phyloP scores from a whole-genome alignment of 2,888 invertebrate genomes.

The Scrobipalpa atriplicella region DNA sequence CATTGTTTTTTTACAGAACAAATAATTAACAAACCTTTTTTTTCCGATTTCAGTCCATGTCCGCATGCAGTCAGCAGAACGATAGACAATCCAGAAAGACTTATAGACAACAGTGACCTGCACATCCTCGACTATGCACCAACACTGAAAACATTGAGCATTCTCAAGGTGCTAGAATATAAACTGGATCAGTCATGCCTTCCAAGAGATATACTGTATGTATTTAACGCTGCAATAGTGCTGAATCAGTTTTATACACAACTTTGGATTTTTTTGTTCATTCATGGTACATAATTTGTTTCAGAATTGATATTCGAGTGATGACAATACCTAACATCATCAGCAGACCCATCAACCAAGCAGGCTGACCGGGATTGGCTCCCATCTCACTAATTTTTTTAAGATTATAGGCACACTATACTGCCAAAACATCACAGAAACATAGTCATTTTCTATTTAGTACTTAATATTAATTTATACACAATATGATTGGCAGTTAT shows the following conservation, averaged over 20 bases:
- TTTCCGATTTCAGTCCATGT: constrained; percentile 43
- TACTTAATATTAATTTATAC: not conserved
- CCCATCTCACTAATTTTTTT: not conserved
- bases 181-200: constrained; percentile 84
- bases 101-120: constrained; percentile 92
- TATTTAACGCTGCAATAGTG: too few relatives aligned
- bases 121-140: constrained; percentile 91
- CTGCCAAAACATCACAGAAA: too few relatives aligned
- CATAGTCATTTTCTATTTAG: too few relatives aligned
- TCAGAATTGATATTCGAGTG: constrained; percentile 85
- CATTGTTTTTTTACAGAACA: not conserved
- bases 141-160: constrained; percentile 87
- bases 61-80: constrained; percentile 43
- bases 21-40: not conserved
- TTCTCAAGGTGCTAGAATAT: constrained; percentile 85
- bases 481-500: not conserved
- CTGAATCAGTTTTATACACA: not conserved
- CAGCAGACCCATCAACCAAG: constrained; percentile 76
- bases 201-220: constrained; percentile 86
- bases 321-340: constrained; percentile 89
- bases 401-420: too few relatives aligned
- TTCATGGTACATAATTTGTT: constrained; percentile 44
- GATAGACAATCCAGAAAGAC: constrained; percentile 63
- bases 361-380: constrained; percentile 43
- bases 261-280: not conserved